Evolutionary conservation across 1,140 invertebrate species (phyloP).

Genomic region (Camponotus vicinus): DNA sequence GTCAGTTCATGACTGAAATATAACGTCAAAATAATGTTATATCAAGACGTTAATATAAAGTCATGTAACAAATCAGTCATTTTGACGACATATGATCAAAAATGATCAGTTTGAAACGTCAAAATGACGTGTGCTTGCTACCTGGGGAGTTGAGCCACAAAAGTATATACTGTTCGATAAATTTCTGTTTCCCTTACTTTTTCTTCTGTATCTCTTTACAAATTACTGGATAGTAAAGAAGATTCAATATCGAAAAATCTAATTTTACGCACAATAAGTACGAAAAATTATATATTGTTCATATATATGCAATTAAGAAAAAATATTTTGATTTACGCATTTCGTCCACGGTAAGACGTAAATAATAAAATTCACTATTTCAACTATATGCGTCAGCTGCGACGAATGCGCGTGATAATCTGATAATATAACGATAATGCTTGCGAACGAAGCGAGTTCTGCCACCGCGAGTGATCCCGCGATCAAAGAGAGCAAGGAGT

Average conservation of each 20-base stretch:
- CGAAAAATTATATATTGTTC: neutral
- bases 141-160: too few species aligned
- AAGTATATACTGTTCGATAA: neutral
- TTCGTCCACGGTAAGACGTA: neutral
- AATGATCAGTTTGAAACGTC: too few species aligned
- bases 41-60: too few species aligned
- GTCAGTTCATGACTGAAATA: too few species aligned
- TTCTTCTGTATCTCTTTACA: too few species aligned
- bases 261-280: neutral
- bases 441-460: conserved; percentile 26
- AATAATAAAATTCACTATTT: conserved; percentile 21
- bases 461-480: conserved; percentile 47
- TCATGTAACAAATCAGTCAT: too few species aligned
- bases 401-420: neutral
- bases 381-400: neutral
- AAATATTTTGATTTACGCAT: neutral
- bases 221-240: neutral
- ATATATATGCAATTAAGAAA: neutral
- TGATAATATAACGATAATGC: conserved; percentile 53
- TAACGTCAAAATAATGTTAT: too few species aligned
- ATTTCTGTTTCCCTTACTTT: neutral
- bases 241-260: conserved; percentile 18
- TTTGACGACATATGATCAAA: too few species aligned
- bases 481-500: conserved; percentile 64
- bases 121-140: too few species aligned